phyloP scores from a whole-genome alignment of 1,140 invertebrate species.

The Charaxes varanes region DNA sequence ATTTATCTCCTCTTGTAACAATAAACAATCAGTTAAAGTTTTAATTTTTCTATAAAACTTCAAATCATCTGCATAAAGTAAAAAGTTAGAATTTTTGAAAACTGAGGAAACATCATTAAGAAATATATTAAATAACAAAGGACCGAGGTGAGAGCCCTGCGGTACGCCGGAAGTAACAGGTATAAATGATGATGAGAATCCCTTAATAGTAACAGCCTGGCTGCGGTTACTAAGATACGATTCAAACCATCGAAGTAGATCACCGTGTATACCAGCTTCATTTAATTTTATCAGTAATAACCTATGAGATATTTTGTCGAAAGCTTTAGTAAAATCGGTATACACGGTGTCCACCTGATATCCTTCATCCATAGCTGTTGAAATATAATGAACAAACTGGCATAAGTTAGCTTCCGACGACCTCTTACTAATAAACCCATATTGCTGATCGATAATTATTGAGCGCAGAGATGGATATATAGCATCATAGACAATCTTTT shows the following conservation, averaged over 20 bases:
- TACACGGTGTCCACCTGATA: slow-evolving; percentile 14
- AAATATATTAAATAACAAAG: no score
- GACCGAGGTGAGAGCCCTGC: no score
- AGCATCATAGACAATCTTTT: not conserved
- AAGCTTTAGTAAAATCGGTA: slow-evolving; percentile 16
- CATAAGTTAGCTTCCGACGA: slow-evolving; percentile 4
- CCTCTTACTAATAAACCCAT: not conserved
- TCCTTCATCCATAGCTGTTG: slow-evolving; percentile 11
- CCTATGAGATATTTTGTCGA: slow-evolving; percentile 14
- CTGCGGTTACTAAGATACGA: slow-evolving; percentile 10
- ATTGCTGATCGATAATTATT: slow-evolving; percentile 3
- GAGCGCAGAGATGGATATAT: not conserved
- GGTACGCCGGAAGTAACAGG: no score
- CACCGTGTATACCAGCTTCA: slow-evolving; percentile 11
- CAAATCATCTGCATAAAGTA: no score
- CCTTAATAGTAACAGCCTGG: slow-evolving; percentile 19
- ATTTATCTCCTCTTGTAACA: no score
- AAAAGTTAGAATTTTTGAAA: no score
- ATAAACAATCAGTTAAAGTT: no score
- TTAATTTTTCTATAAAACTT: no score
- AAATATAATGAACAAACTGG: not conserved
- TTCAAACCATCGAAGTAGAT: slow-evolving; percentile 14
- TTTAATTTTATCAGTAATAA: slow-evolving; percentile 12
- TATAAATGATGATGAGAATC: no score
- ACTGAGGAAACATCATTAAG: no score